These are phyloP conservation scores for Pseudomyrmex pallidus DNA, from an alignment of 1,140 invertebrate genomes.

Conservation along the genomic window DNA sequence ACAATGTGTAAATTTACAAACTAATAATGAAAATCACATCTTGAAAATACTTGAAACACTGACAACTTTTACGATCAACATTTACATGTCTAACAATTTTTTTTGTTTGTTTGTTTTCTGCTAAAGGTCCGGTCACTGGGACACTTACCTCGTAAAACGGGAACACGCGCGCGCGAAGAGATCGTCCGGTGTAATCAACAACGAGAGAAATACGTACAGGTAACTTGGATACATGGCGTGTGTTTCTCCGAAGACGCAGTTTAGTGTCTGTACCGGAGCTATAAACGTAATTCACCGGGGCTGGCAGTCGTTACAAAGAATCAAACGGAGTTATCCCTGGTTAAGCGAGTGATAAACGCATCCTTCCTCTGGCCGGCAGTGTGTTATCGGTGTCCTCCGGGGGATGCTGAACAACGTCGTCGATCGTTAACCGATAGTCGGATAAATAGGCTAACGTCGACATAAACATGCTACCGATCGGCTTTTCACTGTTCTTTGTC, in stretches of 20 bases:
- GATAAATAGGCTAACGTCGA: conserved; percentile 58
- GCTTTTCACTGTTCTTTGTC: conserved; percentile 48
- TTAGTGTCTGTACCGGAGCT: conserved; percentile 37
- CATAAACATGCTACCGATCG: conserved; percentile 56
- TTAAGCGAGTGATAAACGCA: conserved; percentile 57
- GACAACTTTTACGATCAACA: too few relatives aligned
- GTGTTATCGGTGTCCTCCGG: conserved; percentile 40
- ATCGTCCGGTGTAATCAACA: conserved; percentile 21
- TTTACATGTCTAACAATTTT: too few relatives aligned
- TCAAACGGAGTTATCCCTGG: conserved; percentile 34
- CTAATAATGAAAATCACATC: too few relatives aligned
- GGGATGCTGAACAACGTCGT: conserved; percentile 48
- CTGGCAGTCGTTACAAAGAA: conserved; percentile 51
- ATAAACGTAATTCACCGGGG: conserved; percentile 51
- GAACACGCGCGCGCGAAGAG: too few relatives aligned
- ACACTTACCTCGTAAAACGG: too few relatives aligned
- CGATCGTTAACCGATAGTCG: conserved; percentile 67
- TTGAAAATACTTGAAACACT: too few relatives aligned
- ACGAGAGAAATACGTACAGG: not conserved
- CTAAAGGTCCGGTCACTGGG: too few relatives aligned
- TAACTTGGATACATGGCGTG: conserved; percentile 23
- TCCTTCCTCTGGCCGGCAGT: conserved; percentile 13
- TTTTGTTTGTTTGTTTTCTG: too few relatives aligned
- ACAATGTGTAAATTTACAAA: too few relatives aligned
- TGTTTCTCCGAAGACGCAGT: conserved; percentile 33